Base-by-base conservation (phyloP, 1,140 invertebrate genomes). In the Archivesica marissinica region DNA sequence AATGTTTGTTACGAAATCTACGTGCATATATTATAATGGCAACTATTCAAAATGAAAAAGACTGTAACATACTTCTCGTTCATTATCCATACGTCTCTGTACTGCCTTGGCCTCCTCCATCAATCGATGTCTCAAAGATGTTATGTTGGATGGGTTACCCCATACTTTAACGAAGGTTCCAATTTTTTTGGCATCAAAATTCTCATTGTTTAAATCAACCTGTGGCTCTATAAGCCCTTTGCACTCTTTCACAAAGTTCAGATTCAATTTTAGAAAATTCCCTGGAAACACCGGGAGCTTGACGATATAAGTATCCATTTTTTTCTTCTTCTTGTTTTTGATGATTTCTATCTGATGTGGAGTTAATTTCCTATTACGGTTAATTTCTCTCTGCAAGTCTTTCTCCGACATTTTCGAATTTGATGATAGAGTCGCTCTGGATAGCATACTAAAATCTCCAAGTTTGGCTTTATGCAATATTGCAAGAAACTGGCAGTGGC, bases 301-400 rank as follows among this genome's bases (percentile, higher is more conserved):
- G 28, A 78, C 25, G 20, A 44, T 0, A 78, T 2, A n/a, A 28
- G 56, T 11, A 15, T 78, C 23, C 56, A 61, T 64, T 33, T 78
- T 78, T 38, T 64, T 78, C n/a, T 33, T 64, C 41, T 44, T 78
- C 35, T 78, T 78, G 15, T 39, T 47, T 44, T 39, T 59, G 7
- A 78, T 78, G 17, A 78, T 78, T 28, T 78, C 76, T 20, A 61
- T 64, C 28, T 78, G 76, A 47, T 64, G 56, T 17, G 33, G 3
- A 4, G 76, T 78, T 25, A 78, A 54, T 35, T 78, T 78, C 28
- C 66, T 78, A 0, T 78, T 78, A 20, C 56, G 33, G 33, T 64
- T 78, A 1, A 61, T 41, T 59, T 78, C 56, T 39, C 59, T 78
- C 41, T 78, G 76, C 25, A 78, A 61, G 17, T 78, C 76, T 2